A percentile compares a stretch with the other conserved stretches of the same genome.
Conservation (phyloP, 2,113 vertebrate species). For the Cromileptes altivelis region DNA sequence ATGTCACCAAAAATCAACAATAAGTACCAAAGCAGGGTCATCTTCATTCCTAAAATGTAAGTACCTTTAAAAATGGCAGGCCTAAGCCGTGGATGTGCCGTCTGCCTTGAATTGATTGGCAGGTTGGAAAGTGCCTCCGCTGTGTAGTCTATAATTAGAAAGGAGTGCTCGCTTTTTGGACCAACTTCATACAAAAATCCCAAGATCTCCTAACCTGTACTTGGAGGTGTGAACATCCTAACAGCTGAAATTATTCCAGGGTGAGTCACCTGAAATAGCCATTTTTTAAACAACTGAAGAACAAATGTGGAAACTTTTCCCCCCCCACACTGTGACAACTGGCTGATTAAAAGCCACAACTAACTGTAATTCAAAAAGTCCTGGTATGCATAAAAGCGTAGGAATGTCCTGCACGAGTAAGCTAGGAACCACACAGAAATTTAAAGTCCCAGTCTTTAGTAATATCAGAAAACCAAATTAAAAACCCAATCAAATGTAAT, state of each 20-base stretch:
- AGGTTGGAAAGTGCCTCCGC: conserved; percentile 58
- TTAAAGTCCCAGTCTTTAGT: background rate
- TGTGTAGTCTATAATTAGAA: conserved; percentile 62
- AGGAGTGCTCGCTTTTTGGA: conserved; percentile 54
- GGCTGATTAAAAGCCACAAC: conserved; percentile 34
- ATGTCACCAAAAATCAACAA: background rate
- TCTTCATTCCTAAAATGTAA: background rate
- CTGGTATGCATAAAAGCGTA: background rate
- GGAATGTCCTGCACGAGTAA: conserved; percentile 27
- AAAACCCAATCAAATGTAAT: background rate
- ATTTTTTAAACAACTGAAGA: conserved; percentile 24
- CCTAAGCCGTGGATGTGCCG: background rate
- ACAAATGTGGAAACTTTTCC: conserved; percentile 28
- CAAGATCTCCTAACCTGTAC: conserved; percentile 41
- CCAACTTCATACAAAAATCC: conserved; percentile 67
- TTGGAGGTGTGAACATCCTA: conserved; percentile 32
- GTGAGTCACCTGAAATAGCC: conserved; percentile 36
- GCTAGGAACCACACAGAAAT: conserved; percentile 17
- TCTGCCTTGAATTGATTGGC: conserved; percentile 49
- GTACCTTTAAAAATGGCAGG: background rate
- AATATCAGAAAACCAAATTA: background rate
- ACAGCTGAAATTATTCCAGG: conserved; percentile 12
- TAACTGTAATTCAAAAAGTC: background rate
- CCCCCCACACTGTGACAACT: background rate
- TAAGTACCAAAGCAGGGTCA: background rate